Evolutionary conservation across 1,140 invertebrate species (phyloP).

Genomic region (Drosophila kikkawai): DNA sequence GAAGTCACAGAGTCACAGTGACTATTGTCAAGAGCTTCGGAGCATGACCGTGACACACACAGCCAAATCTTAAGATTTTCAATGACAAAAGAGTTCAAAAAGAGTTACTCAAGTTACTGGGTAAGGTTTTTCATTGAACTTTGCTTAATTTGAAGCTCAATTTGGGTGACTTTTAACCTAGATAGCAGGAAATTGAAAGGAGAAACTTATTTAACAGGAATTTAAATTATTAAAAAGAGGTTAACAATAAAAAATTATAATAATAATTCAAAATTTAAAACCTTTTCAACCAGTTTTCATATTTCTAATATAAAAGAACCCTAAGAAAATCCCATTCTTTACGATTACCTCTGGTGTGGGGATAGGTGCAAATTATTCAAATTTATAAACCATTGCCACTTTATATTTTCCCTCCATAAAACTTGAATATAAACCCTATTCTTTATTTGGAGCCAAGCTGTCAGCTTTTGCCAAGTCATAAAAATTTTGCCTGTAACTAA

Average conservation of each 20-base stretch:
- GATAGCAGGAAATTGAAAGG: background rate
- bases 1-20: constrained; percentile 22
- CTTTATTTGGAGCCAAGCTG: constrained; percentile 12
- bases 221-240: too few relatives aligned
- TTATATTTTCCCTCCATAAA: background rate
- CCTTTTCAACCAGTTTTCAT: too few relatives aligned
- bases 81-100: constrained; percentile 2
- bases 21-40: constrained; percentile 34
- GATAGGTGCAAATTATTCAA: background rate
- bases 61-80: constrained; percentile 4
- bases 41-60: constrained; percentile 49
- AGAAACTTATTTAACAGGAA: too few relatives aligned
- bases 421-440: background rate
- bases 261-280: too few relatives aligned
- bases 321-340: background rate
- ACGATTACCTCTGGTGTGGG: background rate
- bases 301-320: background rate
- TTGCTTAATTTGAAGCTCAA: background rate
- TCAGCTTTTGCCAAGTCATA: constrained; percentile 13
- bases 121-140: background rate
- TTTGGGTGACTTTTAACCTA: background rate
- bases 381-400: constrained; percentile 5
- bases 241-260: too few relatives aligned
- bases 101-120: background rate
- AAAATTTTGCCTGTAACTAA: constrained; percentile 14